Evolutionary conservation across 2,113 vertebrate genomes (phyloP), one percentile per base, ranked within the genome.

Genomic region (Pampusana beccarii): DNA sequence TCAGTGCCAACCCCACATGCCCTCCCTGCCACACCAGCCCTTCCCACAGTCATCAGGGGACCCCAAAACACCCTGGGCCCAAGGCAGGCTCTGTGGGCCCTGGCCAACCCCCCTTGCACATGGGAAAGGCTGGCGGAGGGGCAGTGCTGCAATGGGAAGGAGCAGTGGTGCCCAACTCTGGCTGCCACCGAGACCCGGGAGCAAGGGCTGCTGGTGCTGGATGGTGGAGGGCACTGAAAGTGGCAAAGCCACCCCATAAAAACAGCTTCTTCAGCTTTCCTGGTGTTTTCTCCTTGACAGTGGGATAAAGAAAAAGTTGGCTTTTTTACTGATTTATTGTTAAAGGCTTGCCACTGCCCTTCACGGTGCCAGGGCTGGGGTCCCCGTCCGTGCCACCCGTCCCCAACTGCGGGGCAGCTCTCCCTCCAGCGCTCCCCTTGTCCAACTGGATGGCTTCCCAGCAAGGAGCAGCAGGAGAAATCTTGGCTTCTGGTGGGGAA

Each of bases 381-480:
- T 92, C 61, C 36, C 81, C 2, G 1, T 66, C 65, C 40, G 78
- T 11, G 20, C 46, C 83, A 54, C 75, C 79, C 53, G 2, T 36
- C 70, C 3, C 2, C 6, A 26, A 88, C 92, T 56, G 42, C 1
- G 5, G 83, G 86, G 80, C 79, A 65, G 80, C 71, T 34, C 53
- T 51, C 34, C 75, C 58, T 86, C 40, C 64, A 25, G 79, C 1
- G 1, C 79, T 92, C 90, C 77, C 84, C 60, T 28, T 18, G 28
- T 48, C 80, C 94, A 81, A 1, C 86, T 95, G 95, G 92, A 93
- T 17, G 66, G 19, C 7, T 73, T 91, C 94, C 91, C 92, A 62
- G 92, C 94, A 92, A 97, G 96, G 81, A 94, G 92, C 95, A 94
- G 94, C 93, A 86, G 92, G 71, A 94, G 81, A 80, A 96, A 88